These are phyloP conservation scores for Dorcus parallelipipedus DNA, from an alignment of 2,888 invertebrate species.

Conservation along the genomic window DNA sequence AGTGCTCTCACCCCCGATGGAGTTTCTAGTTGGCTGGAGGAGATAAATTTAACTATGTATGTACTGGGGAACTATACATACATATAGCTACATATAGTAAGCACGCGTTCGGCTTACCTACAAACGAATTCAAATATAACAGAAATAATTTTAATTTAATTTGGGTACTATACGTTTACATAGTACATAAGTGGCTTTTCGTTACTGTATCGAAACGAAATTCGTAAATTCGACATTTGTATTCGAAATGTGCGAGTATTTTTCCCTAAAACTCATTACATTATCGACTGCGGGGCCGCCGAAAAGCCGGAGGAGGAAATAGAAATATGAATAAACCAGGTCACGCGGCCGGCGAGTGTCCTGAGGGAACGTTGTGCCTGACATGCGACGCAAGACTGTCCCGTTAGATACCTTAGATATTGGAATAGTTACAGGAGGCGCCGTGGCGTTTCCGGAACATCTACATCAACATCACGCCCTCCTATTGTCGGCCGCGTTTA, in stretches of 20 bases:
- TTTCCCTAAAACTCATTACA: slow-evolving; percentile 23
- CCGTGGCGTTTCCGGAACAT: slow-evolving; percentile 23
- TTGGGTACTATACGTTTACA: too few species aligned
- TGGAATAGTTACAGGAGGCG: slow-evolving; percentile 23
- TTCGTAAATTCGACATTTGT: too few species aligned
- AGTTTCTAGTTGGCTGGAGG: too few species aligned
- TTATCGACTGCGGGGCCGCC: slow-evolving; percentile 14
- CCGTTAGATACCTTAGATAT: slow-evolving; percentile 19
- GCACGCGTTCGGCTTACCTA: too few species aligned
- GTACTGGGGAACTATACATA: too few species aligned
- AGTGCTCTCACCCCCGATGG: too few species aligned
- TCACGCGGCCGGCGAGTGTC: slow-evolving; percentile 30
- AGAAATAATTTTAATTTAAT: too few species aligned
- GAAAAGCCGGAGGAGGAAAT: slow-evolving; percentile 22
- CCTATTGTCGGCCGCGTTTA: slow-evolving; percentile 35
- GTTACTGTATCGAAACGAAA: too few species aligned
- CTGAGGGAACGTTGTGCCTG: slow-evolving; percentile 25
- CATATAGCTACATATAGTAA: too few species aligned
- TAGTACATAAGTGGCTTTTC: too few species aligned
- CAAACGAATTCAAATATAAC: too few species aligned
- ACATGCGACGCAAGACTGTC: slow-evolving; percentile 23
- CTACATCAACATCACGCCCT: slow-evolving; percentile 35
- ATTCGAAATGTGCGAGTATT: not conserved
- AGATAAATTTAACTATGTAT: too few species aligned
- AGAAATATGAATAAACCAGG: slow-evolving; percentile 33